phyloP scores from a whole-genome alignment of 2,888 invertebrate species.

The Amphipoea oculea region DNA sequence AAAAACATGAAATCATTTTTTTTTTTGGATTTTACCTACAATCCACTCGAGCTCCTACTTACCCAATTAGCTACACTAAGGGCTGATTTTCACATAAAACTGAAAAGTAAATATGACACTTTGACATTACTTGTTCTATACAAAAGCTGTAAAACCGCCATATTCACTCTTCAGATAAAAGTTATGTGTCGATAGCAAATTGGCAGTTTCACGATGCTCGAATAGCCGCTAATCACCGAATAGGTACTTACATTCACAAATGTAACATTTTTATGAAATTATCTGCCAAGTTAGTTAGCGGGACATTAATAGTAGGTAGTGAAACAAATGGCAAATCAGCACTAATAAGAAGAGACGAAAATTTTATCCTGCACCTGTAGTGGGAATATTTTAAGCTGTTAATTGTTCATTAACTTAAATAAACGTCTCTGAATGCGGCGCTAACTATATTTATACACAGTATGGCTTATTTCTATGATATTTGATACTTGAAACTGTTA shows the following conservation, averaged over 20 bases:
- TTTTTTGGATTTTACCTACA: neutral
- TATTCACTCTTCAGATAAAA: neutral
- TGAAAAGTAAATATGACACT: neutral
- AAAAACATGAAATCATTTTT: too few species aligned
- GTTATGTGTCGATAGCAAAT: too few species aligned
- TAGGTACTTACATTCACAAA: neutral
- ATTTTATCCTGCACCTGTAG: neutral
- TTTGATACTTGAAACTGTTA: conserved; percentile 8
- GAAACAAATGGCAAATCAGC: neutral
- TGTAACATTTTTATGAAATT: neutral
- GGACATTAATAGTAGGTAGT: neutral
- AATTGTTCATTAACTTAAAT: neutral
- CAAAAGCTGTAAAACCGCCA: neutral
- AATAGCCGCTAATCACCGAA: neutral
- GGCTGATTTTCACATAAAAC: neutral
- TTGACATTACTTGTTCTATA: neutral
- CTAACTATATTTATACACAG: neutral
- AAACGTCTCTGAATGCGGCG: neutral
- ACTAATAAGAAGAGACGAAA: neutral
- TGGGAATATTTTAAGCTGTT: neutral
- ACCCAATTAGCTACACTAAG: neutral
- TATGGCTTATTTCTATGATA: conserved; percentile 2
- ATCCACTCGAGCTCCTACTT: too few species aligned
- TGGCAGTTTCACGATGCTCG: neutral
- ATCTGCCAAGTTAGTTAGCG: neutral